Evolutionary conservation across 2,888 invertebrate genomes (phyloP), one percentile per base, ranked within the genome.

Genomic region (Melinopterus prodromus): DNA sequence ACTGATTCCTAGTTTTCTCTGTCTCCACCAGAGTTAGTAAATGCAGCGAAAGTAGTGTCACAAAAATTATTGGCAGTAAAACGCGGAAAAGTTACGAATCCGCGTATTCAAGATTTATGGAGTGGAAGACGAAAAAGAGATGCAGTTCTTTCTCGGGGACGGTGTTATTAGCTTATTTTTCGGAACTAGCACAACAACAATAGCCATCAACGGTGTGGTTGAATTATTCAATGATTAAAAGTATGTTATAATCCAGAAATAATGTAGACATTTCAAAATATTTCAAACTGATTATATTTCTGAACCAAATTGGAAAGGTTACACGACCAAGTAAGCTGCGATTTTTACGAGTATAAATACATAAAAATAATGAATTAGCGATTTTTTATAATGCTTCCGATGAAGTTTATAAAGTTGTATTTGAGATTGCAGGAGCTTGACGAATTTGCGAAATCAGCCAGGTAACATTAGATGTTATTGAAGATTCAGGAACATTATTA

Each of bases 91-190:
- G n/a, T n/a, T n/a, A n/a, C n/a, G n/a, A n/a, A n/a, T n/a, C n/a
- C n/a, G n/a, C n/a, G n/a, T n/a, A n/a, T 75, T 75, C 75, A 75
- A 75, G 75, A 75, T 75, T 75, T 75, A 16, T 75, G 26, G 75
- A 35, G 0, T 75, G 75, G 26, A 36, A 75, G 75, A 36, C 4
- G 26, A 35, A 75, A 75, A 35, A 35, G 26, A 26, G 2, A 26
- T 26, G 37, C 37, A 15, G 14, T 36, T 26, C 26, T 35, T 36
- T 70, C 15, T 5, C 12, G 12, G 70, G 9, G 70, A 70, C 12
- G 75, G 81, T 82, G 81, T 83, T 83, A 83, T 82, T 83, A 82
- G 82, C 83, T 81, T 82, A 83, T 83, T 83, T 83, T 83, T 81
- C 82, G 81, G 81, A 82, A 83, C 77, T 83, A 82, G 77, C 82